These are phyloP conservation scores for Tenthredo mesomela DNA, from an alignment of 2,888 invertebrate genomes.

Conservation along the genomic window DNA sequence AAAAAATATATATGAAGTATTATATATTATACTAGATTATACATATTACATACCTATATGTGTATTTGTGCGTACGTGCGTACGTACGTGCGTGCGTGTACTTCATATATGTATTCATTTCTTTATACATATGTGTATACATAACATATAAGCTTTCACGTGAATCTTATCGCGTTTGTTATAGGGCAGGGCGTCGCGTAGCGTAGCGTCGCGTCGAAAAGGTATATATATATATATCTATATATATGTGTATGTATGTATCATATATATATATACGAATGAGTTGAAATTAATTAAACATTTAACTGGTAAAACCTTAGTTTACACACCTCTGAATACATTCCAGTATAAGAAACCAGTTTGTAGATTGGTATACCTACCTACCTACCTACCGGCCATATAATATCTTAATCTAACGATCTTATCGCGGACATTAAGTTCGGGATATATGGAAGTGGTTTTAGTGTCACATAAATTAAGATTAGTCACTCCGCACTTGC, in stretches of 20 bases:
- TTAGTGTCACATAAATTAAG: constrained; percentile 71
- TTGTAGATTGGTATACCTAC: constrained; percentile 59
- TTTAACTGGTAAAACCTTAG: constrained; percentile 64
- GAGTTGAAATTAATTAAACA: constrained; percentile 66
- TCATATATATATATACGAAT: neutral
- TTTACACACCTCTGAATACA: constrained; percentile 55
- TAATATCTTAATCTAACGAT: constrained; percentile 72
- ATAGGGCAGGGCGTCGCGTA: neutral
- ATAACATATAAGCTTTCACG: neutral
- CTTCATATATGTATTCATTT: neutral
- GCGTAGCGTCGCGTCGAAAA: no score
- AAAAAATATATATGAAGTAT: neutral
- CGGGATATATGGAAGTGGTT: constrained; percentile 68
- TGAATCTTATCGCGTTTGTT: neutral
- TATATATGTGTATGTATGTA: neutral
- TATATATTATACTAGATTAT: neutral
- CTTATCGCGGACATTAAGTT: constrained; percentile 68
- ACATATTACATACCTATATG: neutral
- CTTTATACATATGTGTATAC: neutral
- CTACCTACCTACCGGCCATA: constrained; percentile 59
- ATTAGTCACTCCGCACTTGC: constrained; percentile 71
- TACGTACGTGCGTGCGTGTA: no score
- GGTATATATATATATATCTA: neutral
- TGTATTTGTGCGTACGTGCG: no score
- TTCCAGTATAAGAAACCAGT: constrained; percentile 61